Conservation (phyloP, 64 coral and sea anemone species). For the Porites lutea region DNA sequence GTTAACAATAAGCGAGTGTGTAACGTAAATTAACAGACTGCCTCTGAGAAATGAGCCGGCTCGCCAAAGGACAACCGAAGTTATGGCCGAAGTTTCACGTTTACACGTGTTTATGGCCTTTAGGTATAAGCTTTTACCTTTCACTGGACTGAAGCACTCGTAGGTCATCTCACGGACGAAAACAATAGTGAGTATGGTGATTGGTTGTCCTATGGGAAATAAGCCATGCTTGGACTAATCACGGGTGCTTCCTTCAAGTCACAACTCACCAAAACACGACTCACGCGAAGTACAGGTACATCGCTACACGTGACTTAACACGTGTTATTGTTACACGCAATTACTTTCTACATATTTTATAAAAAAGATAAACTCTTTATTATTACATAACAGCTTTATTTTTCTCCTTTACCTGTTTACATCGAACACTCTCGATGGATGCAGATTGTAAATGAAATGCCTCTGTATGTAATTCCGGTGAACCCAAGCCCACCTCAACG, state of each 20-base stretch:
- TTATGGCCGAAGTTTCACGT: neutral
- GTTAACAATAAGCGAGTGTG: too few species aligned
- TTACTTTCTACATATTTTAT: too few species aligned
- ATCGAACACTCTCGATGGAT: too few species aligned
- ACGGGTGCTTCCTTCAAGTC: neutral
- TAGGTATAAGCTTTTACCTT: conserved; percentile 12
- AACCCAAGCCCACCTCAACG: too few species aligned
- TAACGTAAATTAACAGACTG: neutral
- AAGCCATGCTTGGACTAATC: neutral
- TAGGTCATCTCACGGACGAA: neutral
- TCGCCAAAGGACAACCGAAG: neutral
- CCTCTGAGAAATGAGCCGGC: neutral
- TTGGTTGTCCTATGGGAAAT: neutral
- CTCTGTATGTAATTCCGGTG: too few species aligned
- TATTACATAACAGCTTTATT: neutral
- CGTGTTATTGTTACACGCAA: neutral
- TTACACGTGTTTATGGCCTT: conserved; percentile 14
- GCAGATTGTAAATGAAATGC: too few species aligned
- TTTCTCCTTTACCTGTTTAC: too few species aligned
- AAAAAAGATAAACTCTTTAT: neutral
- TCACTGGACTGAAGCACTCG: conserved; percentile 1
- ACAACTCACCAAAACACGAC: neutral
- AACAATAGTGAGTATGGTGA: neutral
- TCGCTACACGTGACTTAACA: neutral
- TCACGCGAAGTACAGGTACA: neutral